Conservation (phyloP, 2,113 vertebrate species). For the Mustelus asterias region DNA sequence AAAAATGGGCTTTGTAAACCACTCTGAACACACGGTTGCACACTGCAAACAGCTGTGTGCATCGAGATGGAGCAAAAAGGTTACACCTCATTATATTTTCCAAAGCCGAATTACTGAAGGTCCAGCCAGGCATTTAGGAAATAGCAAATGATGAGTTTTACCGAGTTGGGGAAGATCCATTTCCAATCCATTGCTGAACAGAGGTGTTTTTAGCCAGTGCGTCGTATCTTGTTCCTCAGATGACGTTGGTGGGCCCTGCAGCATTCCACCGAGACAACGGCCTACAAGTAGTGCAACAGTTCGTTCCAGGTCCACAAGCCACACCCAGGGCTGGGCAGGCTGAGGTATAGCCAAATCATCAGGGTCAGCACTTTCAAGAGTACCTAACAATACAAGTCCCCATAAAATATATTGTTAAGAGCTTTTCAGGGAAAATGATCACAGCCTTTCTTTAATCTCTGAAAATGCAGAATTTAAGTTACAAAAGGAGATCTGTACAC, state of each 20-base stretch:
- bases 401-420: background rate
- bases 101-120: background rate
- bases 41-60: background rate
- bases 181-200: slow-evolving; percentile 90
- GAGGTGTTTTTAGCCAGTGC: slow-evolving; percentile 88
- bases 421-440: background rate
- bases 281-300: slow-evolving; percentile 86
- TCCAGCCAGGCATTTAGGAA: background rate
- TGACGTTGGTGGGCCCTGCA: slow-evolving; percentile 79
- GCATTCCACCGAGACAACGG: slow-evolving; percentile 90
- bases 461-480: background rate
- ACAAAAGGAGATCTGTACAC: background rate
- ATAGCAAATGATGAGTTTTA: slow-evolving; percentile 47
- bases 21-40: background rate
- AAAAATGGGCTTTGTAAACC: background rate
- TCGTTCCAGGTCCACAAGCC: slow-evolving; percentile 94
- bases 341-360: slow-evolving; percentile 66
- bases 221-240: slow-evolving; percentile 83
- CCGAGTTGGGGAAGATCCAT: slow-evolving; percentile 85
- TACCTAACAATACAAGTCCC: slow-evolving; percentile 54
- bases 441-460: background rate
- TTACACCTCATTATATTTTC: too few relatives aligned
- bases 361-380: slow-evolving; percentile 75
- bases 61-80: background rate
- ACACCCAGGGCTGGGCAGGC: slow-evolving; percentile 83